Evolutionary conservation across 2,113 vertebrate genomes (phyloP).

Genomic region (Mastomys coucha): DNA sequence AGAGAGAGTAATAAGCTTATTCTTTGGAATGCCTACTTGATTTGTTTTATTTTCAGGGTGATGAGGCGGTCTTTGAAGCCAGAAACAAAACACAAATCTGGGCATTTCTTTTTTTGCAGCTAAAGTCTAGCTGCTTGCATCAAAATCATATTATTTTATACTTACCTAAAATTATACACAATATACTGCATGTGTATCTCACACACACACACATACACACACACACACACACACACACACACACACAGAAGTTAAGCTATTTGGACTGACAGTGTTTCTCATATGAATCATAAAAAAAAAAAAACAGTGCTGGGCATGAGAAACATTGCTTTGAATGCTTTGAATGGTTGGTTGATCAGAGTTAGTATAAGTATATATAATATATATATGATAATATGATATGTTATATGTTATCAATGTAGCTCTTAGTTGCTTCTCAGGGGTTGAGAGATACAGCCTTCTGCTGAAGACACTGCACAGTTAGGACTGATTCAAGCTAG

Average conservation of each 20-base stretch:
- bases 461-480: not conserved
- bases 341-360: not conserved
- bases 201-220: not conserved
- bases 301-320: not conserved
- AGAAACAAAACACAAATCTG: conserved; percentile 40
- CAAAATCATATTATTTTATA: not conserved
- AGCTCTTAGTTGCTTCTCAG: not conserved
- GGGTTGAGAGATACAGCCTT: not conserved
- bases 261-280: not conserved
- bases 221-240: not conserved
- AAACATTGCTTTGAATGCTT: not conserved
- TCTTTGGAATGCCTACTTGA: conserved; percentile 1
- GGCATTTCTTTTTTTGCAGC: not conserved
- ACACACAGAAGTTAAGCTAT: not conserved
- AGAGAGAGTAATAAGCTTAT: not conserved
- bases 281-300: not conserved
- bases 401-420: no score
- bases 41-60: not conserved
- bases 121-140: conserved; percentile 1
- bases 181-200: not conserved
- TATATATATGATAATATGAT: no score
- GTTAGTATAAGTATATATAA: not conserved
- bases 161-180: not conserved
- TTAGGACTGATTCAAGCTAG: not conserved
- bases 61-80: not conserved